These are phyloP conservation scores for Acleris sparsana DNA, from an alignment of 2,888 invertebrate species.

Conservation along the genomic window DNA sequence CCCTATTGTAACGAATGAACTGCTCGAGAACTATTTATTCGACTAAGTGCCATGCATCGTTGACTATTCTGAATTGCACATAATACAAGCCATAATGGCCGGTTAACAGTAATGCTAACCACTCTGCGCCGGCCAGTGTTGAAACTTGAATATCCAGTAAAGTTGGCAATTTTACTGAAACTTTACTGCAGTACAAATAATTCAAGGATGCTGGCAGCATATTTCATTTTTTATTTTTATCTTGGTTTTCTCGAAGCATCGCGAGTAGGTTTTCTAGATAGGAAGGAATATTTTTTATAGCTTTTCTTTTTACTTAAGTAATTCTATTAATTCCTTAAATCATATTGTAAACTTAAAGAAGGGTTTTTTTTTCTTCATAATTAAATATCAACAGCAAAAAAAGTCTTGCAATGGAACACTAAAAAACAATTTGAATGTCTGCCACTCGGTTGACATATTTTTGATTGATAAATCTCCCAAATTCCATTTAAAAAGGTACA, in stretches of 20 bases:
- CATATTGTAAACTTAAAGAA: neutral
- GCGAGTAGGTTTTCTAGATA: neutral
- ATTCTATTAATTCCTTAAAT: neutral
- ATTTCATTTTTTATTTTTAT: constrained; percentile 18
- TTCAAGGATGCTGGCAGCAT: constrained; percentile 13
- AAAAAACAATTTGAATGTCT: too few species aligned
- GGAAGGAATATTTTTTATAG: neutral
- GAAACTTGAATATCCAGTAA: constrained; percentile 22
- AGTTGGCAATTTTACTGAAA: constrained; percentile 35
- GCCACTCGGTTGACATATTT: too few species aligned
- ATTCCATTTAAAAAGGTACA: too few species aligned
- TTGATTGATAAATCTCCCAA: too few species aligned
- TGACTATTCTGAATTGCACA: constrained; percentile 11
- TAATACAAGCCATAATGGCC: constrained; percentile 17
- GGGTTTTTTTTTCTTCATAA: too few species aligned
- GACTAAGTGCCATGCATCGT: constrained; percentile 21
- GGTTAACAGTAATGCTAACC: constrained; percentile 17
- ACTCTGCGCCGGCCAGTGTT: constrained; percentile 20
- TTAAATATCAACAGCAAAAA: too few species aligned
- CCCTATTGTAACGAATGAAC: constrained; percentile 20
- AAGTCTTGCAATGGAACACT: too few species aligned
- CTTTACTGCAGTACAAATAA: constrained; percentile 27
- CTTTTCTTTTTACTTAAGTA: neutral
- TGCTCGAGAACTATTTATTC: constrained; percentile 28
- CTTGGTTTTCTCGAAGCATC: neutral